A percentile compares a stretch with the other conserved stretches of the same genome.
Evolutionary conservation across 2,113 vertebrate species (phyloP).

Genomic region (Phalacrocorax aristotelis): DNA sequence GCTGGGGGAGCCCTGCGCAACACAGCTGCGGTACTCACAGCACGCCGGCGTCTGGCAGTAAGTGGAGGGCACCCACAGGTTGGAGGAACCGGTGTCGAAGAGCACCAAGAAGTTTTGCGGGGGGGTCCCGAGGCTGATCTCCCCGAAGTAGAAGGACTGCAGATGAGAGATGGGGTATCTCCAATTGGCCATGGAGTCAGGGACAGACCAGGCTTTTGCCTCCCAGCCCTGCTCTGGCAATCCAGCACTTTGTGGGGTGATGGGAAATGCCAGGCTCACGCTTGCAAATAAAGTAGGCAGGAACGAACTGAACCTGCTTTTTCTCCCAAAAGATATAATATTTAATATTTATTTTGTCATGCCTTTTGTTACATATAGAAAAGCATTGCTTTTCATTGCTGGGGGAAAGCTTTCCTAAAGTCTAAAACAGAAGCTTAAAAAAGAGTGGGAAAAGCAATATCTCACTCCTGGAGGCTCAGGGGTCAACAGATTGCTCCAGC

Average conservation of each 20-base stretch:
- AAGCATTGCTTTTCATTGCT: background rate
- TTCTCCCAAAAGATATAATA: fast-evolving
- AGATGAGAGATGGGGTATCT: background rate
- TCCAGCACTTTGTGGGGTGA: background rate
- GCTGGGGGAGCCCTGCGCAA: background rate
- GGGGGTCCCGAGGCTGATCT: conserved; percentile 71
- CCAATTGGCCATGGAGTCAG: fast-evolving
- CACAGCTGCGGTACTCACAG: conserved; percentile 29
- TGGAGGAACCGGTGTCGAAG: conserved; percentile 71
- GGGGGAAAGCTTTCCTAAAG: background rate
- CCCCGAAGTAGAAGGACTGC: conserved; percentile 70
- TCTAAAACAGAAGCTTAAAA: background rate
- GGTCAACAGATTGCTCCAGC: fast-evolving
- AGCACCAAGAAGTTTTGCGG: conserved; percentile 70
- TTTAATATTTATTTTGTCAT: background rate
- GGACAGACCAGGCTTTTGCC: background rate
- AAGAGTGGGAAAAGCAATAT: background rate
- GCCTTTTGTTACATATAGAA: background rate
- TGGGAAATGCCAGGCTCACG: background rate
- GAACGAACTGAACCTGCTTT: background rate
- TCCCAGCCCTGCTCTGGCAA: background rate
- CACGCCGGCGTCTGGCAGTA: conserved; percentile 59
- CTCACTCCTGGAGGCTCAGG: fast-evolving
- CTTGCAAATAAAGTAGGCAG: background rate
- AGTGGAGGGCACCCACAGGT: conserved; percentile 72